Conservation (phyloP, 2,113 vertebrate species). For the Kryptolebias marmoratus region DNA sequence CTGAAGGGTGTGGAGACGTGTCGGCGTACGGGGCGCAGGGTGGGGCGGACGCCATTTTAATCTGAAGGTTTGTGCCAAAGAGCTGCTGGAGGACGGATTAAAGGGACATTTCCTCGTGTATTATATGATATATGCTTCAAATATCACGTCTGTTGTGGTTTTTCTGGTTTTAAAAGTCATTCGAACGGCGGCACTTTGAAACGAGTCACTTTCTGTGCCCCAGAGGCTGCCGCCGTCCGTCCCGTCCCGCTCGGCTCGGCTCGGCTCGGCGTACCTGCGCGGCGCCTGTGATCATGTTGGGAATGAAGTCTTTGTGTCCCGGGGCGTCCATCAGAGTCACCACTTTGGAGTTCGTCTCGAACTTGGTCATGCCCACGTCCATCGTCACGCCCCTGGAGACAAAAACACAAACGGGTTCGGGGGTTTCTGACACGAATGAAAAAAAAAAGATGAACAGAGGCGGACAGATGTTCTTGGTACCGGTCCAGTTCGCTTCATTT, state of each 20-base stretch:
- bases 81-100: neutral
- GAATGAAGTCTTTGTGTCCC: slow-evolving; percentile 98
- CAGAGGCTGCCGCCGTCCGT: no score
- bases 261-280: slow-evolving; percentile 86
- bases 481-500: no score
- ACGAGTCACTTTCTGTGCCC: neutral
- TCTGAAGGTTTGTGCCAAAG: neutral
- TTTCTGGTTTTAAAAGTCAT: neutral
- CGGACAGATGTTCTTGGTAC: no score
- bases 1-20: slow-evolving; percentile 37
- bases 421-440: neutral
- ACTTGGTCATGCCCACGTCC: slow-evolving; percentile 99
- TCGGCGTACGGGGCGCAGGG: neutral
- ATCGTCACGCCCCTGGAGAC: slow-evolving; percentile 94
- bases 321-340: slow-evolving; percentile 98
- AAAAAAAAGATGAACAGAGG: neutral
- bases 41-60: slow-evolving; percentile 11
- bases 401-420: slow-evolving; percentile 11
- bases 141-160: neutral
- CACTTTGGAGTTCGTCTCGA: slow-evolving; percentile 93
- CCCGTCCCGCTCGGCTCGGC: no score
- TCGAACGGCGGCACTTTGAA: neutral
- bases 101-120: no score
- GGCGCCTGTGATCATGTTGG: slow-evolving; percentile 99
- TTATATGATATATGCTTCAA: no score